Percentiles rank a stretch among this genome's conserved stretches.
phyloP scores from a whole-genome alignment of 1,140 invertebrate species.

The Nasonia giraulti region DNA sequence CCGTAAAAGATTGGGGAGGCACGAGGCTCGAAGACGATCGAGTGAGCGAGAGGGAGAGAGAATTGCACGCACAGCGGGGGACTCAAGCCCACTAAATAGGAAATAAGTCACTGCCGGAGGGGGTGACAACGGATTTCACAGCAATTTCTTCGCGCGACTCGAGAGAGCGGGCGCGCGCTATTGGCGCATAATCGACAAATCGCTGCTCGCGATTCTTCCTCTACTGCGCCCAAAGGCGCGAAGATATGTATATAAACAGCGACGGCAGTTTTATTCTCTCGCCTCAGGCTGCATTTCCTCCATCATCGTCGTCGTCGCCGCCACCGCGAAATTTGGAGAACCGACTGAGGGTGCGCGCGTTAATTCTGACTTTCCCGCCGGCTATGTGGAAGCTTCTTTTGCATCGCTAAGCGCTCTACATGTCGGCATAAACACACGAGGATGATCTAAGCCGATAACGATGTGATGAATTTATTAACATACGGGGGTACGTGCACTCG shows the following conservation, averaged over 20 bases:
- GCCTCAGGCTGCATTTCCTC: constrained; percentile 43
- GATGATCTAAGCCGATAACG: constrained; percentile 51
- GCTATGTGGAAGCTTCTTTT: not conserved
- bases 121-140: constrained; percentile 70
- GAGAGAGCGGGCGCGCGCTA: constrained; percentile 59
- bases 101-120: constrained; percentile 73
- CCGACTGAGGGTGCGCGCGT: not conserved
- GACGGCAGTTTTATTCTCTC: not conserved
- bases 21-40: constrained; percentile 45
- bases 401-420: constrained; percentile 45
- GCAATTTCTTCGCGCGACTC: constrained; percentile 67
- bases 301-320: not conserved
- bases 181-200: constrained; percentile 73
- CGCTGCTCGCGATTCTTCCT: constrained; percentile 51
- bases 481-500: not conserved
- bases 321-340: not conserved
- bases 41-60: constrained; percentile 53
- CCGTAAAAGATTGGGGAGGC: not conserved
- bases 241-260: constrained; percentile 7
- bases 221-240: not conserved
- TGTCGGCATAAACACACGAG: constrained; percentile 42
- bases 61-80: constrained; percentile 44
- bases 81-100: constrained; percentile 70
- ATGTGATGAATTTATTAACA: not conserved
- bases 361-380: not conserved